A percentile compares a stretch with the other conserved stretches of the same genome.
These are phyloP conservation scores for Agrotis puta DNA, from an alignment of 2,888 invertebrate species.

Conservation along the genomic window DNA sequence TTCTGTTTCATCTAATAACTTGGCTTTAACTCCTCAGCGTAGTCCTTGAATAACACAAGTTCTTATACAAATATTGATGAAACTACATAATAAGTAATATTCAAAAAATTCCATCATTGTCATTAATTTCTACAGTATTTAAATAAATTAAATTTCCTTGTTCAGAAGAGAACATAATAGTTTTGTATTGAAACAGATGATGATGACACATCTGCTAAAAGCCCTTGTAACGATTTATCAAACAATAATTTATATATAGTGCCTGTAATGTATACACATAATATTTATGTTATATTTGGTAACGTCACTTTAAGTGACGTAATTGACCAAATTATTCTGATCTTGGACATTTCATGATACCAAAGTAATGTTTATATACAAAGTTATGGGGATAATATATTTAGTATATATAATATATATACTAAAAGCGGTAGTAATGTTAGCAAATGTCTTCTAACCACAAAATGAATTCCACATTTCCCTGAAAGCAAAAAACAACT, in stretches of 20 bases:
- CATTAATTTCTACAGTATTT: constrained; percentile 45
- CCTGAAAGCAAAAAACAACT: constrained; percentile 27
- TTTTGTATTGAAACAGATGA: constrained; percentile 50
- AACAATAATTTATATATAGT: constrained; percentile 1
- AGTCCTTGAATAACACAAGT: constrained; percentile 65
- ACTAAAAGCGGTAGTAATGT: not conserved
- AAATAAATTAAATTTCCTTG: constrained; percentile 59
- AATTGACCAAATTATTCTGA: not conserved
- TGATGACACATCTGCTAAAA: constrained; percentile 31
- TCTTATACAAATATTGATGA: constrained; percentile 45
- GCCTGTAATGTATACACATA: not conserved
- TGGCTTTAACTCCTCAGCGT: constrained; percentile 3
- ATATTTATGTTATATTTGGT: not conserved
- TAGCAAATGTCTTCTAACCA: not conserved
- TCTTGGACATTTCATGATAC: not conserved
- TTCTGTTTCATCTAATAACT: constrained; percentile 36
- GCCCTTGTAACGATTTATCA: constrained; percentile 43
- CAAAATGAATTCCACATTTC: constrained; percentile 6
- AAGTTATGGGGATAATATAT: not conserved
- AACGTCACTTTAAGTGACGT: not conserved
- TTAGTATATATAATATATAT: no score
- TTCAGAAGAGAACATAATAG: constrained; percentile 21
- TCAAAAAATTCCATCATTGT: constrained; percentile 27
- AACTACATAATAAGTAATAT: constrained; percentile 30
- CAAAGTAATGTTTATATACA: not conserved